Conservation (phyloP, 2,888 invertebrate genomes). For the Empis livida region DNA sequence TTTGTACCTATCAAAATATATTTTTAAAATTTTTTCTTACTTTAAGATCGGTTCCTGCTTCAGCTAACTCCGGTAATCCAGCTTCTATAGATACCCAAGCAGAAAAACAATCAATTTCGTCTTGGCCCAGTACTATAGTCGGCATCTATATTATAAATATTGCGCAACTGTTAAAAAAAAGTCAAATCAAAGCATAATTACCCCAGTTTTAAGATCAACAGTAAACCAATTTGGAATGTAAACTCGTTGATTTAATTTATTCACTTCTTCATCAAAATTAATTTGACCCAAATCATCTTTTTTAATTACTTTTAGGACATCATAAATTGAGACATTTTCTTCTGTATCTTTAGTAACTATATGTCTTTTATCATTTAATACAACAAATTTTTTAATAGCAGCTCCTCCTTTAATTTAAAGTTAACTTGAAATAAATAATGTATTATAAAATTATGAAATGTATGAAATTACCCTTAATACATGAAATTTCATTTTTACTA, state of each 20-base stretch:
- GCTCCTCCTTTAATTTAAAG: conserved; percentile 64
- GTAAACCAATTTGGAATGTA: conserved; percentile 99
- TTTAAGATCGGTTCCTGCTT: conserved; percentile 32
- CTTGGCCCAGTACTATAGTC: conserved; percentile 91
- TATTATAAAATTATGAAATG: conserved; percentile 3
- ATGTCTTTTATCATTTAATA: conserved; percentile 92
- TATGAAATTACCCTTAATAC: conserved; percentile 37
- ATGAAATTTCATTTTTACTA: conserved; percentile 31
- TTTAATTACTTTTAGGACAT: conserved; percentile 80
- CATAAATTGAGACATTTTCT: conserved; percentile 79
- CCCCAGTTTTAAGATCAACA: conserved; percentile 96
- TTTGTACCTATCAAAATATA: too few relatives aligned
- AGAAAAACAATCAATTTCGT: conserved; percentile 94
- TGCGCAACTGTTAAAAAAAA: too few relatives aligned
- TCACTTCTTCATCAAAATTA: conserved; percentile 86
- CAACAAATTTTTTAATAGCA: conserved; percentile 81
- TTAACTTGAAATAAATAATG: neutral
- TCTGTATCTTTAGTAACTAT: conserved; percentile 93
- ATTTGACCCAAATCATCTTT: conserved; percentile 82
- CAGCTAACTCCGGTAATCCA: conserved; percentile 59
- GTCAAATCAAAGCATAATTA: conserved; percentile 29
- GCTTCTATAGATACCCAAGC: conserved; percentile 99
- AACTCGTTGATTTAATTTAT: conserved; percentile 81
- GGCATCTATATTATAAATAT: conserved; percentile 54
- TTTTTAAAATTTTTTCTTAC: conserved; percentile 15